Percentiles rank a stretch among this genome's conserved stretches.
phyloP scores from a whole-genome alignment of 1,140 invertebrate species.

The Oncopodura yosiiana region DNA sequence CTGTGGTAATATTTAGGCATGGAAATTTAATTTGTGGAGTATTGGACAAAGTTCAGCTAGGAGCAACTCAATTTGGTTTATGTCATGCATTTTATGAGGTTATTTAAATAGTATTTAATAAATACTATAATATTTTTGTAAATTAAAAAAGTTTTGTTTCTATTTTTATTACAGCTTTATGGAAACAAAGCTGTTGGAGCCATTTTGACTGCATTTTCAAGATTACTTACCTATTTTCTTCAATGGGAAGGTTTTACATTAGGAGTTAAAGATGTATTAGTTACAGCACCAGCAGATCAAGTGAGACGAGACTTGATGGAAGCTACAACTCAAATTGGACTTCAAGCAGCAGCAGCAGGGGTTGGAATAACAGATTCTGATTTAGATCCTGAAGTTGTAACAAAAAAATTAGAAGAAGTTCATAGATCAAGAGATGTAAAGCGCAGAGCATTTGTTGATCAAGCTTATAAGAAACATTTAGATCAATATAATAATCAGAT shows the following conservation, averaged over 20 bases:
- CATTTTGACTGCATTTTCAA: conserved; percentile 78
- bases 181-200: conserved; percentile 70
- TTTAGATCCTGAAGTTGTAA: conserved; percentile 46
- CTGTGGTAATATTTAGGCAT: conserved; percentile 76
- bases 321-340: conserved; percentile 48
- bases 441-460: conserved; percentile 69
- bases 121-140: background rate
- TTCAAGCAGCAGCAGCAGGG: conserved; percentile 53
- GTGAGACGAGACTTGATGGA: conserved; percentile 61
- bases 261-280: conserved; percentile 88
- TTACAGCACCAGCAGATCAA: conserved; percentile 58
- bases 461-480: conserved; percentile 70
- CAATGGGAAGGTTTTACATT: conserved; percentile 88
- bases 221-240: conserved; percentile 82
- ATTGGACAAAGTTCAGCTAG: conserved; percentile 95
- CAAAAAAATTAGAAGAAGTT: conserved; percentile 57
- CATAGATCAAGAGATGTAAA: conserved; percentile 59
- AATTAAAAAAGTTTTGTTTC: background rate
- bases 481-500: conserved; percentile 82
- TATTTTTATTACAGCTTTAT: conserved; percentile 58
- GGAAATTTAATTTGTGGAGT: conserved; percentile 86
- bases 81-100: conserved; percentile 85
- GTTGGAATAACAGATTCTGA: conserved; percentile 57
- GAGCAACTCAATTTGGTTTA: conserved; percentile 84
- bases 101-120: conserved; percentile 10